Evolutionary conservation across 92 coral and sea anemone species (phyloP), one percentile per base, ranked within the genome.

Genomic region (Phenganax marumi): DNA sequence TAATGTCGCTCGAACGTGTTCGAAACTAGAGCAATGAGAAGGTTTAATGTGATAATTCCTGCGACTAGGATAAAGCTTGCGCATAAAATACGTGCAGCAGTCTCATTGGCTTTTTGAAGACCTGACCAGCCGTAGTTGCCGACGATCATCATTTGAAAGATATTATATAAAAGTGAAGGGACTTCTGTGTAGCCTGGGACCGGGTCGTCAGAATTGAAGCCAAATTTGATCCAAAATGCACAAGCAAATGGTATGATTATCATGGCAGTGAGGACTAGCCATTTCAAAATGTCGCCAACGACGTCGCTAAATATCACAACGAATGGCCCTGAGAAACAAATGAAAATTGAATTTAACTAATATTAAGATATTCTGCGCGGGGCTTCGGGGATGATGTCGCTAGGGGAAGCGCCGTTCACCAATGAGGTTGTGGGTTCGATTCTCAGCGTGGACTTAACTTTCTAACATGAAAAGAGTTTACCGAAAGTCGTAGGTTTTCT

Each of bases 141-240:
- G 49, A 66, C 16, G 12, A 66, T 66, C 72, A 66, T 66, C 72
- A 66, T 66, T 66, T 66, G 72, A 23, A 66, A 66, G 72, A 66
- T 66, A 49, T 66, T 66, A n/a, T 66, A 66, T 66, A 66, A n/a
- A 17, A 66, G 50, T 14, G 72, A 66, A 2, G 49, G 24, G 5
- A 66, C 49, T 3, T 66, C 72, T 8, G 72, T 66, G 49, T 66
- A 66, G 49, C 72, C 72, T 33, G 26, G 6, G 8, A 49, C 72
- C 11, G 72, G 72, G 14, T 24, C 0, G 3, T 7, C 14, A 49
- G 72, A 25, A 66, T 66, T 66, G 17, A 25, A 25, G 12, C 72
- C 72, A 23, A 66, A 66, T 23, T 66, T 49, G 72, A 66, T 66
- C 72, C 72, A 66, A 19, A 66, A 66, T 23, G 50, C 72, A 21